Evolutionary conservation across 2,888 invertebrate genomes (phyloP), one percentile per base, ranked within the genome.

Genomic region (Boloria selene): DNA sequence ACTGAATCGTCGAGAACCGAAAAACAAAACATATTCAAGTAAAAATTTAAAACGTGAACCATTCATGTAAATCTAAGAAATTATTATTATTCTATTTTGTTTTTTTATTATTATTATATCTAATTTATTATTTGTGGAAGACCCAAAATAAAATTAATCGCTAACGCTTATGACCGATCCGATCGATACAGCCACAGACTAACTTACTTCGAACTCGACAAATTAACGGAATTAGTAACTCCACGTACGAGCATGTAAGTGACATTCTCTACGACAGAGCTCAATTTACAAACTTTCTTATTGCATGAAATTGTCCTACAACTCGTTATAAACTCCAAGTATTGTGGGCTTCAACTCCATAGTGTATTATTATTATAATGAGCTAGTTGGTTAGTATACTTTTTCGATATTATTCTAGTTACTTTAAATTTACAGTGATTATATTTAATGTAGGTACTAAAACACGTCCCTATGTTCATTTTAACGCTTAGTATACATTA

Each of bases 171-270:
- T 18, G n/a, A n/a, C n/a, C n/a, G n/a, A n/a, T 4, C 6, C 49
- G 38, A 49, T 44, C 18, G 55, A 56, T 61, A 22, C 61, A 56
- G 14, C 63, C 60, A 45, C 45, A 61, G 55, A 44, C 64, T 42
- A 65, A 71, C 70, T 71, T 52, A 45, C 31, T 53, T 58, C 47
- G 47, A 68, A 67, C 56, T 64, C 61, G 68, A 70, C 72, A 73
- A 71, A 73, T 73, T 73, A 69, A 58, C 68, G 65, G 70, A 73
- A 68, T 69, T 63, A 52, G 55, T 67, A 69, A 65, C 59, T 67
- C 61, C 68, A 59, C 61, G 67, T 70, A 54, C 60, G 65, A 17
- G 50, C 17, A 52, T 47, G 61, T 51, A 63, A 58, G 44, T 60
- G 68, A 70, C 63, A 51, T 60, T 22, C 38, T 13, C 17, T 45